Evolutionary conservation across 2,113 vertebrate genomes (phyloP).

Genomic region (Kryptolebias marmoratus): DNA sequence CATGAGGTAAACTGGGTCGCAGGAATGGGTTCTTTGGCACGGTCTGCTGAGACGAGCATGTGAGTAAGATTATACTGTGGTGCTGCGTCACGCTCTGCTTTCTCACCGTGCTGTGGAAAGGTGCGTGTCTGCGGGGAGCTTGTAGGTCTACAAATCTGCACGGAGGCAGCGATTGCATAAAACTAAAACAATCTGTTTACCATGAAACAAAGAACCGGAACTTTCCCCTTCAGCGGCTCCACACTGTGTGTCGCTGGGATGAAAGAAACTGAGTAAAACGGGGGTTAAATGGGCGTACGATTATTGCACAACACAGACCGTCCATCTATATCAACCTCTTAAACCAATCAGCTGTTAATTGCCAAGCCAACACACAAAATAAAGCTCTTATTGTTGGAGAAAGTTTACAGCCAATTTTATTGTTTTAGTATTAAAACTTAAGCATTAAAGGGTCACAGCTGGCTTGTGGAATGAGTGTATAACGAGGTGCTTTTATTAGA

Average conservation of each 20-base stretch:
- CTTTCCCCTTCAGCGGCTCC: background rate
- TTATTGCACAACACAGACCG: background rate
- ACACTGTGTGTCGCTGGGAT: background rate
- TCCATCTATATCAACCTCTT: constrained; percentile 4
- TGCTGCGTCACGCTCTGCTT: constrained; percentile 52
- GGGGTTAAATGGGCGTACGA: background rate
- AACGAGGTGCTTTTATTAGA: background rate
- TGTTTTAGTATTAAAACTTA: background rate
- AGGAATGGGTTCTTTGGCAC: constrained; percentile 52
- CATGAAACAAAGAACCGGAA: background rate
- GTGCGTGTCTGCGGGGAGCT: constrained; percentile 21
- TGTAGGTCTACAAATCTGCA: background rate
- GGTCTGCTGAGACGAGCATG: constrained; percentile 55
- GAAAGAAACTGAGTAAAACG: background rate
- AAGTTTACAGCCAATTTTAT: background rate
- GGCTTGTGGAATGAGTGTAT: background rate
- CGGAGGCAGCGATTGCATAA: background rate
- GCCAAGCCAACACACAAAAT: no score
- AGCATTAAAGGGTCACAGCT: constrained; percentile 25
- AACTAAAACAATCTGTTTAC: background rate
- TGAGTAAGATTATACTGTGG: constrained; percentile 67
- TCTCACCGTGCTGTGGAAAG: constrained; percentile 35
- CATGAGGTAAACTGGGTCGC: constrained; percentile 47
- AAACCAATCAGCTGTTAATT: background rate
- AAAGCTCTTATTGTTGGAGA: background rate